Evolutionary conservation across 2,888 invertebrate species (phyloP).

Genomic region (Automeris io): DNA sequence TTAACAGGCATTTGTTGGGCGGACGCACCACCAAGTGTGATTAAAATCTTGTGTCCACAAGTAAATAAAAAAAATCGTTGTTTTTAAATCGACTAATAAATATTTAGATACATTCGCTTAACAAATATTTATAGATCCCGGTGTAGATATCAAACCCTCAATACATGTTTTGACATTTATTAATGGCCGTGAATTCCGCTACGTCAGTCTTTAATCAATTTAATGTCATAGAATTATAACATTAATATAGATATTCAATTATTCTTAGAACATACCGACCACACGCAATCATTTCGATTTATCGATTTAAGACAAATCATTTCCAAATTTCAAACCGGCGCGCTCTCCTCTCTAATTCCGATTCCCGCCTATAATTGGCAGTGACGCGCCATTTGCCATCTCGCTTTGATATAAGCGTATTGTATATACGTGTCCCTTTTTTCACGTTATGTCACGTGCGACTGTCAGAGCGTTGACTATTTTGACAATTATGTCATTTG

Average conservation of each 20-base stretch:
- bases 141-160: neutral
- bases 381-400: constrained; percentile 58
- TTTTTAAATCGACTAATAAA: too few species aligned
- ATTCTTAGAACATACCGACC: constrained; percentile 68
- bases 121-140: too few species aligned
- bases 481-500: constrained; percentile 78
- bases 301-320: constrained; percentile 74
- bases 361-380: constrained; percentile 76
- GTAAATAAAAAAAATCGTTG: too few species aligned
- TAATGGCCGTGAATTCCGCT: constrained; percentile 45
- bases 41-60: too few species aligned
- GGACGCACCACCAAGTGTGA: too few species aligned
- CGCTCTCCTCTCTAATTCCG: constrained; percentile 69
- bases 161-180: constrained; percentile 43
- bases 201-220: constrained; percentile 47
- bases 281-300: constrained; percentile 68
- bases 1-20: too few species aligned
- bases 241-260: constrained; percentile 70
- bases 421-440: constrained; percentile 37
- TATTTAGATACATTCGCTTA: too few species aligned
- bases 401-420: constrained; percentile 21
- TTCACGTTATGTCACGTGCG: constrained; percentile 65
- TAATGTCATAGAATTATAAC: constrained; percentile 57
- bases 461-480: constrained; percentile 69
- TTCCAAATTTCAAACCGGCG: constrained; percentile 73